A percentile compares a stretch with the other conserved stretches of the same genome.
Evolutionary conservation across 2,113 vertebrate species (phyloP).

Genomic region (Centropus unirufus): DNA sequence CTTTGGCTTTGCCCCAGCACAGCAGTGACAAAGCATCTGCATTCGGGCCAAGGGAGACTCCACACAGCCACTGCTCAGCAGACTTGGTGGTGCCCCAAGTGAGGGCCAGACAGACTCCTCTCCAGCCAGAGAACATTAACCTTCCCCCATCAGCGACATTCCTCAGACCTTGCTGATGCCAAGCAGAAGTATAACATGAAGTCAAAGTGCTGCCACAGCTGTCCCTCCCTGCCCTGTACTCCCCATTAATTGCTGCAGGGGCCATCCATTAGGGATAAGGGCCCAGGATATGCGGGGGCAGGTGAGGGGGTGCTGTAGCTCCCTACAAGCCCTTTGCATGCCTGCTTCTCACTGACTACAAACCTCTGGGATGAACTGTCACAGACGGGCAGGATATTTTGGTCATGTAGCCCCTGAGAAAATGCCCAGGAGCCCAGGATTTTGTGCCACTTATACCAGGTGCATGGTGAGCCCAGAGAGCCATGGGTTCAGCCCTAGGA

Average conservation of each 20-base stretch:
- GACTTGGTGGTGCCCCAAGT: not conserved
- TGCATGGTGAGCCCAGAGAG: not conserved
- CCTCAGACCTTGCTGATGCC: conserved; percentile 35
- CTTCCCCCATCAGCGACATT: not conserved
- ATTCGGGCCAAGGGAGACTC: not conserved
- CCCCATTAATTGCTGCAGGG: not conserved
- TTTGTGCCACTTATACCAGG: not conserved
- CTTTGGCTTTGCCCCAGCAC: not conserved
- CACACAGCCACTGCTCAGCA: not conserved
- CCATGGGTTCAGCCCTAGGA: not conserved
- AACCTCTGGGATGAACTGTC: not conserved
- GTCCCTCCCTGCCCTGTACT: conserved; percentile 5
- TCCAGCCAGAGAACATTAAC: conserved; percentile 19
- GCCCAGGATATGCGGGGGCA: not conserved
- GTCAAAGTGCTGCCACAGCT: not conserved
- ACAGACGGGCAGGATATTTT: not conserved
- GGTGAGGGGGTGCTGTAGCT: not conserved
- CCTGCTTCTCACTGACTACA: not conserved
- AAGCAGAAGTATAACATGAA: not conserved
- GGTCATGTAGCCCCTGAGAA: not conserved
- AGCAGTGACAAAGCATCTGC: not conserved
- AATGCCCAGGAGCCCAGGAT: not conserved
- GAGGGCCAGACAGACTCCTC: not conserved
- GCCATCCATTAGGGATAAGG: not conserved
- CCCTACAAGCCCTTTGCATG: not conserved